These are phyloP conservation scores for Saccostrea echinata DNA, from an alignment of 1,140 invertebrate genomes.

Conservation along the genomic window DNA sequence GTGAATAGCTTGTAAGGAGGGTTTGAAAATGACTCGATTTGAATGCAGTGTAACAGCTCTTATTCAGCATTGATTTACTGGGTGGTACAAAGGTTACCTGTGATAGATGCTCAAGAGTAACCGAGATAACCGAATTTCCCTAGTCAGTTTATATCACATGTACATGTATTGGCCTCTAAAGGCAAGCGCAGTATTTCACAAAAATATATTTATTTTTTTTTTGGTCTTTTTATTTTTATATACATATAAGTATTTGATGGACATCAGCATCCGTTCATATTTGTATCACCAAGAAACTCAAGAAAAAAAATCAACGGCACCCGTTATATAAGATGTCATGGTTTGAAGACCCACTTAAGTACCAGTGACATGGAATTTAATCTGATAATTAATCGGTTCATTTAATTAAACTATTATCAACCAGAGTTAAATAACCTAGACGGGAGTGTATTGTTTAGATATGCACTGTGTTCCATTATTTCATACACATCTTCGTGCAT, in stretches of 20 bases:
- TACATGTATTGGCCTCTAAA: too few species aligned
- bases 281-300: too few species aligned
- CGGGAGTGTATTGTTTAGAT: not conserved
- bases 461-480: not conserved
- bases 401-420: not conserved
- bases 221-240: too few species aligned
- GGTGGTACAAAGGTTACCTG: not conserved
- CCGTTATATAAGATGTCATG: too few species aligned
- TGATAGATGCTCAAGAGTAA: not conserved
- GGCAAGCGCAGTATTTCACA: too few species aligned
- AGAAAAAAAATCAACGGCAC: too few species aligned
- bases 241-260: too few species aligned
- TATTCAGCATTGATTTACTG: not conserved
- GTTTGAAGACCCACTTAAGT: too few species aligned
- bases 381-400: conserved; percentile 4
- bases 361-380: not conserved
- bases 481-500: not conserved
- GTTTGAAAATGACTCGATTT: conserved; percentile 8
- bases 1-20: conserved; percentile 10
- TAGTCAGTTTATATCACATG: too few species aligned
- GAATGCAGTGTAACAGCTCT: conserved; percentile 11
- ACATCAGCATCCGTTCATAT: too few species aligned
- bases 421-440: not conserved
- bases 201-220: too few species aligned
- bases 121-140: too few species aligned